These are phyloP conservation scores for Argyra leucocephala DNA, from an alignment of 2,888 invertebrate species.

Conservation along the genomic window DNA sequence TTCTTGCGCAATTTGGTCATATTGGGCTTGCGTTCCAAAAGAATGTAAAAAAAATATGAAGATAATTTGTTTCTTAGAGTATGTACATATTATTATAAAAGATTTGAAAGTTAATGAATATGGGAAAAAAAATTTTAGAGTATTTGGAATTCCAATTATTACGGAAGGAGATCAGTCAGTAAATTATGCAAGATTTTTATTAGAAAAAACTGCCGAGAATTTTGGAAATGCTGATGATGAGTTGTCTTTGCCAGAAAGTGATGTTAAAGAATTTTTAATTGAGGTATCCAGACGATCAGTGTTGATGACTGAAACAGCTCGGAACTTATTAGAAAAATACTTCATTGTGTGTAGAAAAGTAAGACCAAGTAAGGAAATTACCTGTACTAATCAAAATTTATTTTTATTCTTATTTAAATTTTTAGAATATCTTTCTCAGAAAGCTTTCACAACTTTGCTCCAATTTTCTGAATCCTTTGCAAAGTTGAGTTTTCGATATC, in stretches of 20 bases:
- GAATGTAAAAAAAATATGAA: slow-evolving; percentile 30
- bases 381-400: neutral
- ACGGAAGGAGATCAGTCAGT: slow-evolving; percentile 30
- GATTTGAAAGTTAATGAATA: too few species aligned
- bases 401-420: neutral
- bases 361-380: slow-evolving; percentile 33
- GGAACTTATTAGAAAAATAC: slow-evolving; percentile 42
- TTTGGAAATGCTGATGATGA: slow-evolving; percentile 27
- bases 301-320: slow-evolving; percentile 32
- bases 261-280: slow-evolving; percentile 32
- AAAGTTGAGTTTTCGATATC: slow-evolving; percentile 35
- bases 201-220: slow-evolving; percentile 28
- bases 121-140: too few species aligned
- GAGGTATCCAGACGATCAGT: slow-evolving; percentile 30
- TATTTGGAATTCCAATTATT: slow-evolving; percentile 40
- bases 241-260: slow-evolving; percentile 32
- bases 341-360: slow-evolving; percentile 42
- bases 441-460: slow-evolving; percentile 33
- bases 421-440: slow-evolving; percentile 36
- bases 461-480: slow-evolving; percentile 41
- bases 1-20: slow-evolving; percentile 39
- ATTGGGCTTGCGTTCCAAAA: slow-evolving; percentile 33
- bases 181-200: slow-evolving; percentile 32
- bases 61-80: slow-evolving; percentile 38
- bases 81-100: too few species aligned